Evolutionary conservation across 2,113 vertebrate genomes (phyloP).

Genomic region (Lamprologus speciosus): DNA sequence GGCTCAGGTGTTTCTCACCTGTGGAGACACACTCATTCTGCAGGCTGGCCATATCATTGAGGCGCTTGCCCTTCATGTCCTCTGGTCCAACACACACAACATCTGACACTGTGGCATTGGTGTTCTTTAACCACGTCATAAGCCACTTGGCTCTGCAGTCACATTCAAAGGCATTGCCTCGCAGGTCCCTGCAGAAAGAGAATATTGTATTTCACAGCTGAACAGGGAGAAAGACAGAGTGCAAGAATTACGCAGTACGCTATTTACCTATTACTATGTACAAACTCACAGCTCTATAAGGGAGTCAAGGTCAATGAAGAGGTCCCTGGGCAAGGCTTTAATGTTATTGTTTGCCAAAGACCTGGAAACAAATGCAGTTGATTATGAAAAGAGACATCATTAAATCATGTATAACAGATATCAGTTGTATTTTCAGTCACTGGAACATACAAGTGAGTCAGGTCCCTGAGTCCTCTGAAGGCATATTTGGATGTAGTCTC

Average conservation of each 20-base stretch:
- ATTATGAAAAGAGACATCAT: not conserved
- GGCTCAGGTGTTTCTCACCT: slow-evolving; percentile 59
- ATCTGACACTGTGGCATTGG: slow-evolving; percentile 94
- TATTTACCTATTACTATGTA: not conserved
- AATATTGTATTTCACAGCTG: not conserved
- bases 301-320: slow-evolving; percentile 92
- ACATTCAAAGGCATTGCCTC: slow-evolving; percentile 94
- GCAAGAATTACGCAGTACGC: not conserved
- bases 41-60: slow-evolving; percentile 88
- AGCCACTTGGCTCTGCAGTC: slow-evolving; percentile 98
- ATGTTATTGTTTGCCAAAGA: slow-evolving; percentile 97
- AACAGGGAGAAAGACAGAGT: not conserved
- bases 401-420: not conserved
- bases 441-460: slow-evolving; percentile 91
- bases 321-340: slow-evolving; percentile 85
- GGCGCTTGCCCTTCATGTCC: slow-evolving; percentile 89
- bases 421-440: not conserved
- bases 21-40: slow-evolving; percentile 86
- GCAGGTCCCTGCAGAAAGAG: slow-evolving; percentile 79
- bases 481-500: slow-evolving; percentile 88
- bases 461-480: slow-evolving; percentile 89
- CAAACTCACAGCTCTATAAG: slow-evolving; percentile 92
- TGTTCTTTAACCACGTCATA: slow-evolving; percentile 93
- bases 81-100: slow-evolving; percentile 86
- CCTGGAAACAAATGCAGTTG: slow-evolving; percentile 63